Evolutionary conservation across 2,113 vertebrate species (phyloP), one percentile per base, ranked within the genome.

Genomic region (Macaca mulatta): DNA sequence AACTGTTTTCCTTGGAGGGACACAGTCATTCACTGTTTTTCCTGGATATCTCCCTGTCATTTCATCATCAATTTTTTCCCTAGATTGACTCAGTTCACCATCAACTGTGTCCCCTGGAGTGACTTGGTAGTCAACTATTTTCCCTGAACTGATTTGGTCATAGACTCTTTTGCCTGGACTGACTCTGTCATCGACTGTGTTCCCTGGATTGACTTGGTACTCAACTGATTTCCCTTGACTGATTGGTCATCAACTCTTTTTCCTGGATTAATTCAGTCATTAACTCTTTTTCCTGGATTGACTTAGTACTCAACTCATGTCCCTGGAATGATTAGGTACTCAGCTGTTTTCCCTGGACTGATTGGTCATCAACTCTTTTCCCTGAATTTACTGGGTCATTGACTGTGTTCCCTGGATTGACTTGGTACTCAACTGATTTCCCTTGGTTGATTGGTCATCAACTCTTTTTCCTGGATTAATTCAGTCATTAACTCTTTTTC

Each of bases 311-410:
- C 38, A 45, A 48, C 74, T 77, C 48, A 13, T 61, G 12, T 61
- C 13, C 75, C 75, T 77, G 43, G 12, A 48, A 55, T 38, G 25
- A 77, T 20, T 77, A 2, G 1, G 8, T 70, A 5, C 7, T 35
- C 3, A 30, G 12, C 64, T 59, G 0, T 12, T 48, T 27, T 43
- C 9, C 27, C 72, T 79, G 2, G 6, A 25, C 0, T 40, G 23
- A 74, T 10, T 80, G 0, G 6, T 48, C 3, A 1, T 77, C 1
- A 1, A 7, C 35, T 50, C 0, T 2, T 17, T 79, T 30, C 16
- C 22, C 48, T 45, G 2, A 18, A 4, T 6, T 55, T 1, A 55
- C 5, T 27, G 1, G 1, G 59, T 69, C 35, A 40, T 18, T 4
- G 3, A 48, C 25, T 50, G 5, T 88, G 48, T 22, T 38, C 2